Conservation (phyloP, 2,113 vertebrate species). For the Donacobius atricapilla region DNA sequence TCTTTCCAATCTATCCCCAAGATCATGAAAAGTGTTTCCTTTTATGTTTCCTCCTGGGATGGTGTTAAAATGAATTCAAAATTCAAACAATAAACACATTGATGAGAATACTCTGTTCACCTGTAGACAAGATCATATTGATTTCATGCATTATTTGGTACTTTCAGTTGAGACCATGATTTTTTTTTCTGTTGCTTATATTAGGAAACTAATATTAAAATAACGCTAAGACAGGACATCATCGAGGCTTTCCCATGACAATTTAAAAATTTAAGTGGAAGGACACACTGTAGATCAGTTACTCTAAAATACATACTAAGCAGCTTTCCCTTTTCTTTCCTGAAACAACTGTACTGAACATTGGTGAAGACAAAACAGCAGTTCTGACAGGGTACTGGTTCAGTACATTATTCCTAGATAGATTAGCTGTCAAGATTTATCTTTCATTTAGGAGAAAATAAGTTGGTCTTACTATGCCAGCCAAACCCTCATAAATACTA, state of each 20-base stretch:
- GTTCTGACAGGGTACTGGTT: not conserved
- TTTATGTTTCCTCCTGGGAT: not conserved
- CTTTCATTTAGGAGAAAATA: not conserved
- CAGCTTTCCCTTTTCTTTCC: not conserved
- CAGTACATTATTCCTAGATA: not conserved
- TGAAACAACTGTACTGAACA: not conserved
- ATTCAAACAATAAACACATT: not conserved
- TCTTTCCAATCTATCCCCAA: not conserved
- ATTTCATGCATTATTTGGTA: not conserved
- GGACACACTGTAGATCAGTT: not conserved
- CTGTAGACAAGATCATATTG: not conserved
- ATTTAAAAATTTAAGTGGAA: not conserved
- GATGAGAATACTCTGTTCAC: not conserved
- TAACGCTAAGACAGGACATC: not conserved
- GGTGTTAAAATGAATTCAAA: not conserved
- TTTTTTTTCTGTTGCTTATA: not conserved
- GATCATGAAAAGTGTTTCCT: not conserved
- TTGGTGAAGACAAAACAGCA: not conserved
- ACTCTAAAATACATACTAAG: not conserved
- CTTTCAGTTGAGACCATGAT: not conserved
- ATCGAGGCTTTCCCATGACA: not conserved
- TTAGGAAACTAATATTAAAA: not conserved
- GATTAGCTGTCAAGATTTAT: constrained; percentile 10
- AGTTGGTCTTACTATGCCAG: not conserved
- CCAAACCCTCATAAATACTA: not conserved